phyloP scores from a whole-genome alignment of 2,888 invertebrate genomes.

The Himalopsyche anomala region DNA sequence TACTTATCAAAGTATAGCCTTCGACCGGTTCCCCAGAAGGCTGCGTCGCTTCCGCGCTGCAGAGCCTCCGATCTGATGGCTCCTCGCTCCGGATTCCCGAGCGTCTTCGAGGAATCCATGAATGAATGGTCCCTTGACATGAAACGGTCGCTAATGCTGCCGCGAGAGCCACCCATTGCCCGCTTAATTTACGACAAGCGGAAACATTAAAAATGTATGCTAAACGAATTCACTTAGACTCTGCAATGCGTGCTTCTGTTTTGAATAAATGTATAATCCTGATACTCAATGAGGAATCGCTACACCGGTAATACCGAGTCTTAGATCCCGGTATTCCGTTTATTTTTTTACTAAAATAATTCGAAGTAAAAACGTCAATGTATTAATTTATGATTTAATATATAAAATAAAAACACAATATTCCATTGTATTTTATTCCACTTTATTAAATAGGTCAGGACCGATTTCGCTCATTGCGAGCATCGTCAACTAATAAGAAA shows the following conservation, averaged over 20 bases:
- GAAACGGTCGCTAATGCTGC: constrained; percentile 52
- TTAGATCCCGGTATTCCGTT: too few species aligned
- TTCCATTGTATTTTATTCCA: too few species aligned
- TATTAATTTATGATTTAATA: too few species aligned
- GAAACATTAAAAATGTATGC: constrained; percentile 54
- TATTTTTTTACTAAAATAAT: too few species aligned
- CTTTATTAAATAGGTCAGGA: too few species aligned
- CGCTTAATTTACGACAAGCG: constrained; percentile 47
- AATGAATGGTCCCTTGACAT: constrained; percentile 54
- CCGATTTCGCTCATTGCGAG: too few species aligned
- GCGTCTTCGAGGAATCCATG: constrained; percentile 27
- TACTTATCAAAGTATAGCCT: not conserved
- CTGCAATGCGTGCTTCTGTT: not conserved
- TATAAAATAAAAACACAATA: too few species aligned
- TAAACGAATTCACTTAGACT: constrained; percentile 52
- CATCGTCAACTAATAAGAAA: too few species aligned
- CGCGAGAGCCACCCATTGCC: constrained; percentile 24
- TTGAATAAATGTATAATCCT: not conserved
- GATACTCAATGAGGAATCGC: too few species aligned
- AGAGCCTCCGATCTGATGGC: not conserved
- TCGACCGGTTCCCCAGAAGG: constrained; percentile 14
- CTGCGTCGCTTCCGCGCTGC: constrained; percentile 20
- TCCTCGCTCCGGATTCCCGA: constrained; percentile 27
- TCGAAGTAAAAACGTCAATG: too few species aligned
- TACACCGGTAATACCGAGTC: too few species aligned